Conservation (phyloP, 1,140 invertebrate genomes). For the Berghia stephanieae region DNA sequence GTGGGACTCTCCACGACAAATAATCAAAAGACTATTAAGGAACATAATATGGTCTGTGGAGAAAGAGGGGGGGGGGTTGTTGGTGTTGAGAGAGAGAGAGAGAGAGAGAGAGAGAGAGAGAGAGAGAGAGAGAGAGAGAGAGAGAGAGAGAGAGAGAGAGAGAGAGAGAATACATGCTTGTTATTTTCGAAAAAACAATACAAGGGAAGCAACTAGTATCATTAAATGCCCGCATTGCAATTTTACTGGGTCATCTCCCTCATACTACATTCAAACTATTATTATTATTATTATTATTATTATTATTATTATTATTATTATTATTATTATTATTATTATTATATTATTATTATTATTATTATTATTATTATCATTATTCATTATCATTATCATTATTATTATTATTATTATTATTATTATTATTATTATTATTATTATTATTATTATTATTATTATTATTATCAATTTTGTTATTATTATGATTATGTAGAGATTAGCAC, state of each 20-base stretch:
- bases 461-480: background rate
- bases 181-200: background rate
- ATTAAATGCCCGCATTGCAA: background rate
- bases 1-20: no score
- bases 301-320: background rate
- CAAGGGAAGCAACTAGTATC: background rate
- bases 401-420: background rate
- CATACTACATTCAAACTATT: background rate
- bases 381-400: background rate
- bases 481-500: background rate
- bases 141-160: conserved; percentile 11
- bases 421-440: background rate
- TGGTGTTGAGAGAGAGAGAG: conserved; percentile 15
- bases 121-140: conserved; percentile 8
- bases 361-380: background rate
- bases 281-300: background rate
- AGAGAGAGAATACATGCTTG: background rate
- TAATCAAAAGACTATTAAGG: no score
- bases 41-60: background rate
- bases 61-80: conserved; percentile 5
- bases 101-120: conserved; percentile 22
- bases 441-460: background rate
- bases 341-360: background rate
- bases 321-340: background rate
- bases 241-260: background rate